Evolutionary conservation across 2,113 vertebrate species (phyloP).

Genomic region (Gracilinanus agilis): DNA sequence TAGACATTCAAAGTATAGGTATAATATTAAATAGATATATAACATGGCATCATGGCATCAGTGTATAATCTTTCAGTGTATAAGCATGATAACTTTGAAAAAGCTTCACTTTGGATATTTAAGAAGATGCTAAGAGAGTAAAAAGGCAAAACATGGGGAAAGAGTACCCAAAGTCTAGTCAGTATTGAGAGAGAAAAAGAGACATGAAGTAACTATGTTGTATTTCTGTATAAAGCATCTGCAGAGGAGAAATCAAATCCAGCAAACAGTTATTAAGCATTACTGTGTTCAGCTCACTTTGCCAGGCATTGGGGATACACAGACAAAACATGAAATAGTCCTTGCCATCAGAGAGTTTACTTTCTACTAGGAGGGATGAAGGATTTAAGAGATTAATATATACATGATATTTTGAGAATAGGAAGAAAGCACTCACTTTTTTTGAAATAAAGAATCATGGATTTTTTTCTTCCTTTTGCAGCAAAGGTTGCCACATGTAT

Average conservation of each 20-base stretch:
- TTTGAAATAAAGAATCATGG: too few species aligned
- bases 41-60: too few species aligned
- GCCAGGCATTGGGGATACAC: neutral
- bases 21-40: too few species aligned
- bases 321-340: neutral
- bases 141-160: neutral
- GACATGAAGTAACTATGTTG: neutral
- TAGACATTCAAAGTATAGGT: neutral
- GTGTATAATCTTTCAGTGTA: too few species aligned
- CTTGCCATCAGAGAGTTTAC: neutral
- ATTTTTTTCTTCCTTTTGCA: too few species aligned
- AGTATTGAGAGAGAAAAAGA: neutral
- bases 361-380: neutral
- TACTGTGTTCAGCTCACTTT: neutral
- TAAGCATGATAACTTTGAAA: neutral
- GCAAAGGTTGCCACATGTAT: too few species aligned
- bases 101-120: neutral
- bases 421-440: neutral
- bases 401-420: neutral
- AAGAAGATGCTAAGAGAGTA: neutral
- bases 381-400: too few species aligned
- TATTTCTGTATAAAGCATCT: neutral
- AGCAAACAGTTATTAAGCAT: neutral
- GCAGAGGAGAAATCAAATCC: too few species aligned
- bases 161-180: neutral